Conservation (phyloP, 2,888 invertebrate species). For the Ochropacha duplaris region DNA sequence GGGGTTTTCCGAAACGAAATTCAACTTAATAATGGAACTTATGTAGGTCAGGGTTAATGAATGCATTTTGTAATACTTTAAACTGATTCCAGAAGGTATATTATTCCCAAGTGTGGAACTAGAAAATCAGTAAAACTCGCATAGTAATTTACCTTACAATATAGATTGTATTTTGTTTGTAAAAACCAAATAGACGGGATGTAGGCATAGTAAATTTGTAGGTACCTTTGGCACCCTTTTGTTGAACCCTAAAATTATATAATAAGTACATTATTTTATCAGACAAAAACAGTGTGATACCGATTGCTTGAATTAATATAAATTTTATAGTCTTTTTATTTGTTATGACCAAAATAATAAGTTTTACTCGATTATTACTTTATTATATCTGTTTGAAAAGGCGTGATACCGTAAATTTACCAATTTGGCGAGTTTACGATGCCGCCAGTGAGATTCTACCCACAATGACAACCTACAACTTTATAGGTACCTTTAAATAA, state of each 20-base stretch:
- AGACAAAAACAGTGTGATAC: no score
- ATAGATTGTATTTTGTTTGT: no score
- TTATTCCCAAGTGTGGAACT: no score
- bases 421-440: constrained; percentile 21
- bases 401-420: constrained; percentile 38
- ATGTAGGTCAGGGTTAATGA: not conserved
- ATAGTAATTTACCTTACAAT: no score
- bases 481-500: not conserved
- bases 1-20: not conserved
- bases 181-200: no score
- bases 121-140: no score
- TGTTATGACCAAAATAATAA: constrained; percentile 1
- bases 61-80: not conserved
- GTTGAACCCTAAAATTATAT: no score
- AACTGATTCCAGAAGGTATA: no score
- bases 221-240: no score
- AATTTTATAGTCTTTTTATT: not conserved
- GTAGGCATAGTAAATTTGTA: no score
- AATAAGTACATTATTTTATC: no score
- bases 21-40: not conserved
- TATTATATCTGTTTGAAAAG: constrained; percentile 18
- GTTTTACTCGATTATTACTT: constrained; percentile 3
- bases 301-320: not conserved
- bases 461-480: constrained; percentile 10
- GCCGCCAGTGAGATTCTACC: constrained; percentile 13